Conservation (phyloP, 2,113 vertebrate genomes). For the Ageneiosus marmoratus region DNA sequence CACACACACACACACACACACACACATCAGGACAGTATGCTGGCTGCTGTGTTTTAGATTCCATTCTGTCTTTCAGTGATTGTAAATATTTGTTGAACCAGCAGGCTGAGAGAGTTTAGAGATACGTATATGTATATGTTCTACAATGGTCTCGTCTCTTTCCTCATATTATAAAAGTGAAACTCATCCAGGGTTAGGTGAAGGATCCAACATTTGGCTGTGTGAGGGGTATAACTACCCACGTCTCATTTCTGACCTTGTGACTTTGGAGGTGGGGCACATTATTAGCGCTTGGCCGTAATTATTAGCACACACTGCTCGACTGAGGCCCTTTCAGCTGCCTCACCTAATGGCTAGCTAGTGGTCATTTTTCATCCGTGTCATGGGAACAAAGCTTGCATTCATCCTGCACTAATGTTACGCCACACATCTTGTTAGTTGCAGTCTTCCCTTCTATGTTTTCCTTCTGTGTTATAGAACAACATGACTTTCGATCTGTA, state of each 20-base stretch:
- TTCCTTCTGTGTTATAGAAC: constrained; percentile 51
- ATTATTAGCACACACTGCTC: constrained; percentile 68
- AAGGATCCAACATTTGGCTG: constrained; percentile 9
- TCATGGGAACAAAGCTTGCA: constrained; percentile 76
- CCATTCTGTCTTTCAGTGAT: not conserved
- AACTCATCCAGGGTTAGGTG: not conserved
- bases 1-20: not conserved
- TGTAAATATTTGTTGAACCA: constrained; percentile 22
- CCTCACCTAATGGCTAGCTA: constrained; percentile 69
- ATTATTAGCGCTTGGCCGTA: constrained; percentile 64
- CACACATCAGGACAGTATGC: constrained; percentile 16
- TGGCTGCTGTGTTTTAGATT: constrained; percentile 7
- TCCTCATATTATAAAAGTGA: not conserved
- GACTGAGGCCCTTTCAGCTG: constrained; percentile 63
- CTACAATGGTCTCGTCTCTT: not conserved
- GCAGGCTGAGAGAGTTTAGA: not conserved
- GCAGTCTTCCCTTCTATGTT: constrained; percentile 56
- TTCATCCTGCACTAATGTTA: constrained; percentile 73
- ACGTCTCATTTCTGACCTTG: constrained; percentile 62
- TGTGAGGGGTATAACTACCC: constrained; percentile 21
- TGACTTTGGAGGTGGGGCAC: constrained; percentile 69
- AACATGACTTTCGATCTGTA: constrained; percentile 4
- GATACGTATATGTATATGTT: not conserved
- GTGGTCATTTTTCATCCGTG: constrained; percentile 74
- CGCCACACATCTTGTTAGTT: constrained; percentile 66